A percentile compares a stretch with the other conserved stretches of the same genome.
Conservation (phyloP, 2,888 invertebrate genomes). For the Leptinotarsa haldemani region DNA sequence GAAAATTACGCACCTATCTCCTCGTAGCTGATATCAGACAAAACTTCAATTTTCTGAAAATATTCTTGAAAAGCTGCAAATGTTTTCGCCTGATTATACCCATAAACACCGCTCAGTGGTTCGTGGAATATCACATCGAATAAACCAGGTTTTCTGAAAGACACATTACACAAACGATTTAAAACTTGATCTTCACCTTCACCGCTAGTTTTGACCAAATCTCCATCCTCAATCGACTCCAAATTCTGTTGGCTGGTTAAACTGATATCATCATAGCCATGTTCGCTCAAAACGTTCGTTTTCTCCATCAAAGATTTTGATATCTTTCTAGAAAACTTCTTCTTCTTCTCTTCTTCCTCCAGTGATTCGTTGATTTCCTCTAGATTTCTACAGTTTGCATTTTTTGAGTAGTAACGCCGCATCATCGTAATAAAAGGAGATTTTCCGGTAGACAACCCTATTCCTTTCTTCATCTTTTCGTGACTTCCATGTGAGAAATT, state of each 20-base stretch:
- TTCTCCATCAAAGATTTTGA: conserved; percentile 15
- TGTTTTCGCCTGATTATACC: conserved; percentile 30
- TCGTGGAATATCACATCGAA: conserved; percentile 34
- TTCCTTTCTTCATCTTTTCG: not conserved
- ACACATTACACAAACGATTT: conserved; percentile 16
- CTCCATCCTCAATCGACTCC: not conserved
- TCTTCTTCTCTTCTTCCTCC: conserved; percentile 43
- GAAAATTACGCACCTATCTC: conserved; percentile 35
- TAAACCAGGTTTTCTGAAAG: conserved; percentile 26
- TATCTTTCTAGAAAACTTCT: conserved; percentile 24
- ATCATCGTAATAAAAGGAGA: conserved; percentile 1
- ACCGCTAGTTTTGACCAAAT: not conserved
- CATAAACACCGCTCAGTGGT: conserved; percentile 22
- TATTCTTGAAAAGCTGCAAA: conserved; percentile 34
- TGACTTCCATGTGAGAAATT: not conserved
- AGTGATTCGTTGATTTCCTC: conserved; percentile 47
- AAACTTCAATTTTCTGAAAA: conserved; percentile 36
- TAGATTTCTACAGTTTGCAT: conserved; percentile 36
- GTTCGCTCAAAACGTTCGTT: conserved; percentile 7
- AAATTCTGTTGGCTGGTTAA: not conserved
- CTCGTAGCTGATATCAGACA: conserved; percentile 39
- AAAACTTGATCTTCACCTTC: not conserved
- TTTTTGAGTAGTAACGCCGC: conserved; percentile 39
- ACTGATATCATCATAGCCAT: conserved; percentile 20
- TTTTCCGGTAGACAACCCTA: not conserved